Conservation (phyloP, 2,888 invertebrate species). For the Thecophora atra region DNA sequence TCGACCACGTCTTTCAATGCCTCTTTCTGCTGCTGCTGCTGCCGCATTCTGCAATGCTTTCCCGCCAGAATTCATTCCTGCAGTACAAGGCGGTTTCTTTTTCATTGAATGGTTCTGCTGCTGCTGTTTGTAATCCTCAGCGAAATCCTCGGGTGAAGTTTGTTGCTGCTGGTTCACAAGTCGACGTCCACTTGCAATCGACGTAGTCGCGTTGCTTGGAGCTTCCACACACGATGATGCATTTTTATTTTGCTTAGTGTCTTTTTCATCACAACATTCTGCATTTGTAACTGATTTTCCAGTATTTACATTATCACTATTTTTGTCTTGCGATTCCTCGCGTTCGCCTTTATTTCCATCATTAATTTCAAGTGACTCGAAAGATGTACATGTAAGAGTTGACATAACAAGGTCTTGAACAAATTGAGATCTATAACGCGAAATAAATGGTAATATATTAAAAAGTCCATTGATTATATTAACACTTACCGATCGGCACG, state of each 20-base stretch:
- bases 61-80: conserved; percentile 47
- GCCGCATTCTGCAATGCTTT: conserved; percentile 45
- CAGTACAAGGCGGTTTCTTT: conserved; percentile 46
- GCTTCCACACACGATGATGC: conserved; percentile 54
- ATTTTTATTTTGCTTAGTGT: conserved; percentile 63
- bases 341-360: conserved; percentile 51
- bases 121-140: conserved; percentile 59
- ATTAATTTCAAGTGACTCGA: conserved; percentile 47
- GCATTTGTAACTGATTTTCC: conserved; percentile 50
- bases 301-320: conserved; percentile 66
- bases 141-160: conserved; percentile 65
- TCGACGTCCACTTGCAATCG: conserved; percentile 53
- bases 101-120: conserved; percentile 49
- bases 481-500: conserved; percentile 69
- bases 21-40: conserved; percentile 57
- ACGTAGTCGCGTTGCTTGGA: conserved; percentile 48
- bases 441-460: background rate
- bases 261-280: conserved; percentile 46
- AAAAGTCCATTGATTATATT: background rate
- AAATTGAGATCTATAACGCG: conserved; percentile 68
- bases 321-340: conserved; percentile 55
- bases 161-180: conserved; percentile 65
- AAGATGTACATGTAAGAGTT: conserved; percentile 66
- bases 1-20: conserved; percentile 61
- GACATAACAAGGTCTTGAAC: conserved; percentile 77